A percentile compares a stretch with the other conserved stretches of the same genome.
Evolutionary conservation across 2,113 vertebrate species (phyloP).

Genomic region (Anoplopoma fimbria): DNA sequence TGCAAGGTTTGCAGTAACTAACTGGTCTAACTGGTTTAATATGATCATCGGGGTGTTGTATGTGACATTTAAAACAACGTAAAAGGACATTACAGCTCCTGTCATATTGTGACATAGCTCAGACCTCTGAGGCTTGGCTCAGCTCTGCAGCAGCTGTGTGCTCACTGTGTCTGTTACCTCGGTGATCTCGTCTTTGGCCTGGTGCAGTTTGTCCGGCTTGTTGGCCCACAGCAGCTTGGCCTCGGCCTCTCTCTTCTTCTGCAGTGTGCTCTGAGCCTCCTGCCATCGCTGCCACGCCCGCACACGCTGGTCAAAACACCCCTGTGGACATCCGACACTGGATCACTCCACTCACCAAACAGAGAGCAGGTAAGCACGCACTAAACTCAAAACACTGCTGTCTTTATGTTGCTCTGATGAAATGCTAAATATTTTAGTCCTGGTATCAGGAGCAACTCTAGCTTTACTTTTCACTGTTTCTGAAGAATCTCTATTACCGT

Average conservation of each 20-base stretch:
- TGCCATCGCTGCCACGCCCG: slow-evolving; percentile 97
- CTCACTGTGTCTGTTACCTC: slow-evolving; percentile 85
- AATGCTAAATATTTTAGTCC: not conserved
- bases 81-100: not conserved
- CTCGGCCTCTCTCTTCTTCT: slow-evolving; percentile 96
- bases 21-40: not conserved
- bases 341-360: not conserved
- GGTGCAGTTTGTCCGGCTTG: slow-evolving; percentile 96
- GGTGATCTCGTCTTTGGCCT: slow-evolving; percentile 94
- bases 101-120: not conserved
- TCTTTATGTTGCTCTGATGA: not conserved
- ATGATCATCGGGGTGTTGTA: not conserved
- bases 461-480: not conserved
- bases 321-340: slow-evolving; percentile 76
- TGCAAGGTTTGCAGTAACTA: not conserved
- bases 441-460: not conserved
- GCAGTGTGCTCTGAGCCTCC: slow-evolving; percentile 91
- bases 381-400: not conserved
- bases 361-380: not conserved
- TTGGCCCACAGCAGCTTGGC: slow-evolving; percentile 96
- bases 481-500: not conserved
- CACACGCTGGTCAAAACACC: slow-evolving; percentile 95
- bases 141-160: no score
- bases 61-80: not conserved
- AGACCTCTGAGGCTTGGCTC: not conserved